Percentiles rank a stretch among this genome's conserved stretches.
Conservation (phyloP, 1,140 invertebrate species). For the Drosophila pandora region DNA sequence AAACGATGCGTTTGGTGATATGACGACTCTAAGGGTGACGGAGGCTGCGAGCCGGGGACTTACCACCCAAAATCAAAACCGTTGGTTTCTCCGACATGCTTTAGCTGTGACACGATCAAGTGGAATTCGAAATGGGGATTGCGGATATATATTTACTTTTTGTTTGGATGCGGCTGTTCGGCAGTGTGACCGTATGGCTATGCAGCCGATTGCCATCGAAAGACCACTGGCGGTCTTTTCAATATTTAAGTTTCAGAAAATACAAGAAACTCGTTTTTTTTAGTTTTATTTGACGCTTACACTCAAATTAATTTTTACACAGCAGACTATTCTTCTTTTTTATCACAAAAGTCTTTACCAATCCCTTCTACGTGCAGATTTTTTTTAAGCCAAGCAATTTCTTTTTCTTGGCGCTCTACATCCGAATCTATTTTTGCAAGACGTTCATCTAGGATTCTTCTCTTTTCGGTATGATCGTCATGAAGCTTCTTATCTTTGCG, state of each 20-base stretch:
- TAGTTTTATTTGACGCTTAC: not conserved
- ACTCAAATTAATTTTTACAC: not conserved
- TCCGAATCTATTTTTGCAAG: constrained; percentile 19
- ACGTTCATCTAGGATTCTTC: not conserved
- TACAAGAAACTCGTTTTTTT: not conserved
- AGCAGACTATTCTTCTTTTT: not conserved
- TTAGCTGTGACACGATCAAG: constrained; percentile 33
- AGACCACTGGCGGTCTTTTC: not conserved
- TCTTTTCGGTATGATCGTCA: not conserved
- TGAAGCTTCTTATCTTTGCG: constrained; percentile 32
- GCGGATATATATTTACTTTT: constrained; percentile 31
- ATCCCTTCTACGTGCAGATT: not conserved
- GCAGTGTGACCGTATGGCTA: not conserved
- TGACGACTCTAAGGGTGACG: constrained; percentile 6
- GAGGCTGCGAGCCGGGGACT: constrained; percentile 38
- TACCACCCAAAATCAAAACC: constrained; percentile 81
- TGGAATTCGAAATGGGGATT: constrained; percentile 30
- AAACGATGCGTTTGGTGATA: constrained; percentile 37
- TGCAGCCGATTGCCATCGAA: not conserved
- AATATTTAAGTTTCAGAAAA: not conserved
- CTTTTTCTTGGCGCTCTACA: constrained; percentile 33
- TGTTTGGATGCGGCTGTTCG: constrained; percentile 24
- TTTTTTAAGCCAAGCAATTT: constrained; percentile 29
- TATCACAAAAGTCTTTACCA: not conserved
- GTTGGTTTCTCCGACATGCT: constrained; percentile 81